Evolutionary conservation across 2,797 vertebrate species (phyloP).

Genomic region (Rhinella marina): DNA sequence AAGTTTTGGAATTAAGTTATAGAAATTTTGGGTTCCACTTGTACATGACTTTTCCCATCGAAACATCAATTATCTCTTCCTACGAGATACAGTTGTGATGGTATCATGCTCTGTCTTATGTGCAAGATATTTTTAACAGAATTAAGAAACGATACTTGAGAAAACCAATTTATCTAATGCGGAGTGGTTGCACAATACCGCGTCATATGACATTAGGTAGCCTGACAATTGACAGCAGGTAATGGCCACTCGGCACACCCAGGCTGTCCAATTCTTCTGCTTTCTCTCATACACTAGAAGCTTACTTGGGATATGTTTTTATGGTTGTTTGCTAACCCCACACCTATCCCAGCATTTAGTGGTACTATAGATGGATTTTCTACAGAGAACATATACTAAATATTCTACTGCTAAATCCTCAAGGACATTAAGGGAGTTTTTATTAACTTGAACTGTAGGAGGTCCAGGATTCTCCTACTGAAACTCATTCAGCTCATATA

Average conservation of each 20-base stretch:
- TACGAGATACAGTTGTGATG: neutral
- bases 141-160: neutral
- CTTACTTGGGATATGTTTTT: constrained; percentile 42
- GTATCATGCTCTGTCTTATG: neutral
- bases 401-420: neutral
- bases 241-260: constrained; percentile 55
- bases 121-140: neutral
- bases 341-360: constrained; percentile 34
- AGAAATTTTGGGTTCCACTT: neutral
- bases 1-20: neutral
- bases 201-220: constrained; percentile 22
- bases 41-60: neutral
- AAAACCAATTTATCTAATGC: neutral
- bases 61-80: neutral
- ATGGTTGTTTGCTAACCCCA: constrained; percentile 37
- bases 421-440: constrained; percentile 23
- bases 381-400: neutral
- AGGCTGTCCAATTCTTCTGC: constrained; percentile 45
- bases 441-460: neutral
- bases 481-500: neutral
- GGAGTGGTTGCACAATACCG: neutral
- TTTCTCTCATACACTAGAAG: constrained; percentile 32
- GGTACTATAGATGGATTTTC: neutral
- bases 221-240: constrained; percentile 48
- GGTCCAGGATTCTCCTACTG: neutral